Evolutionary conservation across 1,140 invertebrate genomes (phyloP), one percentile per base, ranked within the genome.

Genomic region (Mamestra configurata): DNA sequence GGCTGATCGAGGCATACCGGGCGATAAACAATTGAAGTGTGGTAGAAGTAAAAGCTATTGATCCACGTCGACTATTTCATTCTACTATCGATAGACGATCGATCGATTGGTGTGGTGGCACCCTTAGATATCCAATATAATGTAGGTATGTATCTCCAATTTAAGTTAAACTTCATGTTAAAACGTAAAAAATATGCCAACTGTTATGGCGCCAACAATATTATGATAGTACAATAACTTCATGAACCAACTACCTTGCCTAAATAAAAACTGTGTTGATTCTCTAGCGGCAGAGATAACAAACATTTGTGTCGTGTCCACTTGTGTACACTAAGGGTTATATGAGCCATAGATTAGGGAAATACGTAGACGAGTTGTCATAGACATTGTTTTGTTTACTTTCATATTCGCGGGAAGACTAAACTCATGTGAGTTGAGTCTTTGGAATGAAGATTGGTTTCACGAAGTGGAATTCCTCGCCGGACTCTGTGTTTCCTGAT

Each of bases 281-380:
- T 46, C 51, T 76, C 71, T 53, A 11, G 51, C 57, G 51, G 35
- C 22, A 37, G 43, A 64, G 46, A 79, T 22, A n/a, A 51, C 53
- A 80, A 80, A 80, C 66, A 80, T 81, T 81, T 68, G 70, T 18
- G n/a, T 51, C 20, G n/a, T 43, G 71, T 73, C 75, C 80, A 78
- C 66, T 81, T 81, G 80, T 78, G 77, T 79, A 79, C 77, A 79
- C 80, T 68, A 49, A 53, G n/a, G 49, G 66, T 37, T 77, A 57
- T 64, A 24, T n/a, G 51, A 59, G 35, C 43, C 35, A 59, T 22
- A 71, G 57, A 77, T 18, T 77, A 77, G 57, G 51, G 20, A 61
- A 22, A 68, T 51, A 53, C 3, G 68, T 53, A 53, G 46, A 53
- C 15, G 35, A 7, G 22, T 37, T 40, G 20, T 43, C 31, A 57